These are phyloP conservation scores for Petrolisthes cinctipes DNA, from an alignment of 2,888 invertebrate genomes.

Conservation along the genomic window DNA sequence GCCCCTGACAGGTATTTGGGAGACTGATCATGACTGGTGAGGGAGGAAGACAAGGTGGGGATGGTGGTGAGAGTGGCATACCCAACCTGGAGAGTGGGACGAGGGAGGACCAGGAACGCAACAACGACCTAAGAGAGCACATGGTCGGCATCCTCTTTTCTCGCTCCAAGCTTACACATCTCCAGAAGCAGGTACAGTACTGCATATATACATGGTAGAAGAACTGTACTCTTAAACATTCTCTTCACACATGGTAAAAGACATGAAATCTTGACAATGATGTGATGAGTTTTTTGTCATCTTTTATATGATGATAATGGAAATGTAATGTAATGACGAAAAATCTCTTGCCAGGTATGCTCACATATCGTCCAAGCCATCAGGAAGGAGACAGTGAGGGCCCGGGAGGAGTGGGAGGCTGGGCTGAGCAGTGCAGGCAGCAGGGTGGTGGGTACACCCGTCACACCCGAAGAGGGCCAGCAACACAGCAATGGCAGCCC, in stretches of 20 bases:
- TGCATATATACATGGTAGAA: too few species aligned
- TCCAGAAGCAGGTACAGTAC: constrained; percentile 85
- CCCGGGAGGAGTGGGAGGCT: constrained; percentile 92
- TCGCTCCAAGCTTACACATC: constrained; percentile 89
- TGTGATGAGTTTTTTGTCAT: not conserved
- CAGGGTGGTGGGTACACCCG: constrained; percentile 45
- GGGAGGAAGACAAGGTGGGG: constrained; percentile 67
- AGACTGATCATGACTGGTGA: constrained; percentile 78
- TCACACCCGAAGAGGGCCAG: constrained; percentile 54
- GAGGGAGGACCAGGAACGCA: constrained; percentile 71
- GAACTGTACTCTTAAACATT: too few species aligned
- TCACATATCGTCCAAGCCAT: constrained; percentile 80
- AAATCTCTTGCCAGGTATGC: constrained; percentile 63
- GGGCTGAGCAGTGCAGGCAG: constrained; percentile 71
- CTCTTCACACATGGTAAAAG: not conserved
- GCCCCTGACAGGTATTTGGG: constrained; percentile 82
- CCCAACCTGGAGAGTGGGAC: constrained; percentile 67
- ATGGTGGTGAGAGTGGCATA: constrained; percentile 68
- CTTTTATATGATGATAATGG: too few species aligned
- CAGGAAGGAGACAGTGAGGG: constrained; percentile 85
- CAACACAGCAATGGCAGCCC: constrained; percentile 46
- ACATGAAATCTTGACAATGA: not conserved
- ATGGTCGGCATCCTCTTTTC: constrained; percentile 97
- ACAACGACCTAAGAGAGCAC: constrained; percentile 88
- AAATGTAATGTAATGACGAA: too few species aligned